Evolutionary conservation across 92 coral and sea anemone genomes (phyloP).

Genomic region (Actinernus sp.): DNA sequence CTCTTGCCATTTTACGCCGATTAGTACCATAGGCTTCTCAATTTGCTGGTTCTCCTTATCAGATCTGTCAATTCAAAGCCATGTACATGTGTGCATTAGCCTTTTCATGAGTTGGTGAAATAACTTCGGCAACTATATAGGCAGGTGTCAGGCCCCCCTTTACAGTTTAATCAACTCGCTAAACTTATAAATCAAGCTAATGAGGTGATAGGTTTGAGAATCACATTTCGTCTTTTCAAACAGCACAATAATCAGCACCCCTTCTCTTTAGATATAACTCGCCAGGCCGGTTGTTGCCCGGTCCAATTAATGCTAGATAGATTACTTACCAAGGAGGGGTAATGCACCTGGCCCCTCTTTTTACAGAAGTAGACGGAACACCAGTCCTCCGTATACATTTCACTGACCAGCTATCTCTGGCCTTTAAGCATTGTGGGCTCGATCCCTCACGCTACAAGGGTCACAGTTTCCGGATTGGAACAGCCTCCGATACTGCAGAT

Average conservation of each 20-base stretch:
- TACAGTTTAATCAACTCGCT: neutral
- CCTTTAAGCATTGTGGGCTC: neutral
- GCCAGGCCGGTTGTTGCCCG: neutral
- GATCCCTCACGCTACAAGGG: conserved; percentile 1
- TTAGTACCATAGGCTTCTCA: neutral
- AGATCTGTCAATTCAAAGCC: conserved; percentile 18
- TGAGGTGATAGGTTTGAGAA: neutral
- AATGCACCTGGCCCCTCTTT: neutral
- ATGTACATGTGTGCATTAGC: conserved; percentile 1
- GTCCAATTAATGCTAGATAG: neutral
- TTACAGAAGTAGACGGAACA: neutral
- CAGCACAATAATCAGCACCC: neutral
- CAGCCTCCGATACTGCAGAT: neutral
- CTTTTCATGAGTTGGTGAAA: neutral
- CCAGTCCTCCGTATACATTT: neutral
- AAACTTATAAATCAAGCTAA: neutral
- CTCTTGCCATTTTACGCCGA: conserved; percentile 3
- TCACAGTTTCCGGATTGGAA: conserved; percentile 1
- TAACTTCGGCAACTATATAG: too few relatives aligned
- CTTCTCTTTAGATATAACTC: neutral
- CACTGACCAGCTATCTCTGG: neutral
- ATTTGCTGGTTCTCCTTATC: conserved; percentile 5
- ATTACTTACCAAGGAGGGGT: neutral
- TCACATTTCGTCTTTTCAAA: neutral
- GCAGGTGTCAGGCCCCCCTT: too few relatives aligned